Evolutionary conservation across 2,888 invertebrate genomes (phyloP), one percentile per base, ranked within the genome.

Genomic region (Amphimallon solstitiale): DNA sequence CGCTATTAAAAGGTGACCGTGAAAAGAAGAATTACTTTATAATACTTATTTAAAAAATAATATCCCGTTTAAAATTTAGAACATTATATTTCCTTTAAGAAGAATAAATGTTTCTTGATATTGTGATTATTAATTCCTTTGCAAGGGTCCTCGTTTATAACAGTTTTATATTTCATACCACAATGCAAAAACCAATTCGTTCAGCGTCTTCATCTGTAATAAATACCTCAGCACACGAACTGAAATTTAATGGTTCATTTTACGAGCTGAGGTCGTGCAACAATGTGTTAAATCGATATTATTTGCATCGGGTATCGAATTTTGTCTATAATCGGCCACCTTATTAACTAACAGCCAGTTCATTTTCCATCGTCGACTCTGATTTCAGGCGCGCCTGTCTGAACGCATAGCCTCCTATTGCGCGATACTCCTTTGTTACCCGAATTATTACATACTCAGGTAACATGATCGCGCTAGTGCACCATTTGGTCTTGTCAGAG

Each of bases 321-420:
- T 79, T 74, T 76, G 76, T 74, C 79, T 78, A 77, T 79, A 79
- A 79, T 80, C 79, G 79, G 78, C 77, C 78, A 79, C 79, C 79
- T 78, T 79, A 79, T 79, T 79, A 79, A 77, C 77, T 75, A n/a
- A n/a, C n/a, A n/a, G n/a, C 71, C 74, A 77, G 76, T 74, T 79
- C 79, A 69, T 79, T 79, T 79, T 77, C 77, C 78, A 75, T 23
- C 71, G 72, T 73, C 72, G 73, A 70, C 77, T 78, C 78, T 75
- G 71, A 77, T 78, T 77, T 78, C 79, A 76, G 71, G 70, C 75
- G 76, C 74, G 74, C 73, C 70, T 75, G 75, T 74, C 75, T 74
- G 75, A 75, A 66, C 69, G 65, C 70, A 69, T 70, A 66, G 74
- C 70, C 72, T 72, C 69, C 72, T 70, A 65, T 70, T 4, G 12